Evolutionary conservation across 2,888 invertebrate species (phyloP).

Genomic region (Margaritifera margaritifera): DNA sequence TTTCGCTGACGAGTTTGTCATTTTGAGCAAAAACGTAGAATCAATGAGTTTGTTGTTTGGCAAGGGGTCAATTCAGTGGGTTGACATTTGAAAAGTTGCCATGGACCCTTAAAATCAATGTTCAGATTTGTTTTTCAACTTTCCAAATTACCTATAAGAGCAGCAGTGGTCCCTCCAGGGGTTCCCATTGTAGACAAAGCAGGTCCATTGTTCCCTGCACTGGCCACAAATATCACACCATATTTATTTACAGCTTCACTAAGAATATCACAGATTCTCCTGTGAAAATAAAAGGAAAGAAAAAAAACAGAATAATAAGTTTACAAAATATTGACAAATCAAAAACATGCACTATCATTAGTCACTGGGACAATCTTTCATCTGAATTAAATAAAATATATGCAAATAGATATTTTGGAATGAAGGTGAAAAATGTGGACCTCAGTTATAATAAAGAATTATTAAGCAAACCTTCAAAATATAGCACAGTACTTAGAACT

Average conservation of each 20-base stretch:
- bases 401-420: too few species aligned
- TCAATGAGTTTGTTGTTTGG: too few species aligned
- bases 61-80: not conserved
- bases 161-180: constrained; percentile 73
- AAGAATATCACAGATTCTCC: constrained; percentile 77
- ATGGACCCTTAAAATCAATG: not conserved
- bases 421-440: too few species aligned
- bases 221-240: constrained; percentile 92
- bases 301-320: not conserved
- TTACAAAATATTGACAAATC: not conserved
- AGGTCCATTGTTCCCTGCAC: constrained; percentile 96
- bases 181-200: constrained; percentile 91
- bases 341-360: not conserved
- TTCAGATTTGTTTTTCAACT: not conserved
- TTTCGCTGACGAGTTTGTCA: too few species aligned
- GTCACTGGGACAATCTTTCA: too few species aligned
- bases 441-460: too few species aligned
- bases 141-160: constrained; percentile 79
- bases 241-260: constrained; percentile 84
- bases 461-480: too few species aligned
- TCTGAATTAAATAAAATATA: not conserved
- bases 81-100: not conserved
- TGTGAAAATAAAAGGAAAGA: constrained; percentile 70
- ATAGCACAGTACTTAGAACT: too few species aligned
- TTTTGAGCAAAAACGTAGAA: too few species aligned